Evolutionary conservation across 23 tunicate species (phyloP), one percentile per base, ranked within the genome.

Genomic region (Oikopleura dioica): DNA sequence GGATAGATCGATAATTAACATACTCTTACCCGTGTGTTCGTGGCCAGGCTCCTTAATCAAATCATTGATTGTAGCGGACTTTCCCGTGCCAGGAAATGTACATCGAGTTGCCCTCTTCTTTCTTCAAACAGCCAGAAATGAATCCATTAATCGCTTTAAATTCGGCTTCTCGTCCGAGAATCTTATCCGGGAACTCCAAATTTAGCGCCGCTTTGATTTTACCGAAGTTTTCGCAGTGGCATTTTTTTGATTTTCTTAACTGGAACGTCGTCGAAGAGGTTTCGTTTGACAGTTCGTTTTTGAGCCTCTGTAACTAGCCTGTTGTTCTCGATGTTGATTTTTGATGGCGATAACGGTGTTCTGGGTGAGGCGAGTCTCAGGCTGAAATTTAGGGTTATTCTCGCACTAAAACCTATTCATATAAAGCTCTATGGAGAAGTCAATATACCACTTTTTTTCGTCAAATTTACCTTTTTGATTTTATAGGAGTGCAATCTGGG

Each of bases 61-160:
- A 44, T 44, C 21, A 44, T 44, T 44, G 9, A 44, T 44, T 9
- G 55, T 44, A 51, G 96, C 96, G 59, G 82, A 79, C 76, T 89
- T 89, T 75, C 96, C 96, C 23, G 96, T 89, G 1, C 96, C 96
- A 5, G 96, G 96, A 89, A 35, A 89, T 85, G 44, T 89, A 89
- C 72, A 89, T 9, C 55, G 16, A 9, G 9, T 44, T 44, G 9
- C 55, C 55, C 9, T 21, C 21, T 44, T 44, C 55, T 9, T 21
- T 21, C 16, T 44, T 21, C 9, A 44, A 44, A 9, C 16, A 9
- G 9, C 16, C 21, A 44, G 9, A 9, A 21, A 44, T 44, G 21
- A 44, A 44, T 21, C 21, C 21, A 9, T 9, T 9, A 9, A 44
- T 44, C 21, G 9, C 21, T 44, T 44, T 21, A 9, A 9, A 21